A percentile compares a stretch with the other conserved stretches of the same genome.
Conservation (phyloP, 2,888 invertebrate genomes). For the Coelogynopora nodosa region DNA sequence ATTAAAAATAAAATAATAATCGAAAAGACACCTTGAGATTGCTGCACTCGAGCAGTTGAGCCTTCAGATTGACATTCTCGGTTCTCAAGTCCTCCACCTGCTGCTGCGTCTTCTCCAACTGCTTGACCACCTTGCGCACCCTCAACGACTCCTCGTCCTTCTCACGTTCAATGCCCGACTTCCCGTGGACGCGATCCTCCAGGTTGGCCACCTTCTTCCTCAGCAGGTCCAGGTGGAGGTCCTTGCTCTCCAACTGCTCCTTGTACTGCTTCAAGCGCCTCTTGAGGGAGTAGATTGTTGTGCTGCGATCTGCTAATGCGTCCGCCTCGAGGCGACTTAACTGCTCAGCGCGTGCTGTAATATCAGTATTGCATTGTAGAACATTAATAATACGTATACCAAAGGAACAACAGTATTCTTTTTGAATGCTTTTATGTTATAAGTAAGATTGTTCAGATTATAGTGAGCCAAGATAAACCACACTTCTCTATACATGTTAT, state of each 20-base stretch:
- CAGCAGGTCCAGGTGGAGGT: conserved; percentile 81
- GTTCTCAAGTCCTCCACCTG: conserved; percentile 78
- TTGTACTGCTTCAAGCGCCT: conserved; percentile 77
- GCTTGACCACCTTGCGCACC: conserved; percentile 71
- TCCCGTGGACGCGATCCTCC: conserved; percentile 68
- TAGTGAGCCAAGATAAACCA: no score
- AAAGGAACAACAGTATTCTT: no score
- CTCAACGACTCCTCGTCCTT: conserved; percentile 46
- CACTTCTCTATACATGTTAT: no score
- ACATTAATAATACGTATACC: no score
- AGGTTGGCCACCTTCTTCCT: conserved; percentile 79
- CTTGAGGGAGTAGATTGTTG: conserved; percentile 83
- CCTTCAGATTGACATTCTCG: conserved; percentile 77
- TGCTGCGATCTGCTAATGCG: conserved; percentile 78
- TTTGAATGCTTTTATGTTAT: no score
- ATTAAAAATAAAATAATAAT: no score
- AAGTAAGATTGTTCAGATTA: no score
- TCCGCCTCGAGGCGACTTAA: conserved; percentile 75
- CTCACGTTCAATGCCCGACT: conserved; percentile 45
- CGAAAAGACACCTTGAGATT: conserved; percentile 54
- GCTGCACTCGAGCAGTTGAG: conserved; percentile 61
- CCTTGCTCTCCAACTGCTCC: conserved; percentile 84
- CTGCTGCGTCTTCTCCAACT: conserved; percentile 75
- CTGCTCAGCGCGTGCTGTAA: conserved; percentile 76
- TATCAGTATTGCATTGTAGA: no score